Evolutionary conservation across 2,888 invertebrate genomes (phyloP).

Genomic region (Aspidapion aeneum): DNA sequence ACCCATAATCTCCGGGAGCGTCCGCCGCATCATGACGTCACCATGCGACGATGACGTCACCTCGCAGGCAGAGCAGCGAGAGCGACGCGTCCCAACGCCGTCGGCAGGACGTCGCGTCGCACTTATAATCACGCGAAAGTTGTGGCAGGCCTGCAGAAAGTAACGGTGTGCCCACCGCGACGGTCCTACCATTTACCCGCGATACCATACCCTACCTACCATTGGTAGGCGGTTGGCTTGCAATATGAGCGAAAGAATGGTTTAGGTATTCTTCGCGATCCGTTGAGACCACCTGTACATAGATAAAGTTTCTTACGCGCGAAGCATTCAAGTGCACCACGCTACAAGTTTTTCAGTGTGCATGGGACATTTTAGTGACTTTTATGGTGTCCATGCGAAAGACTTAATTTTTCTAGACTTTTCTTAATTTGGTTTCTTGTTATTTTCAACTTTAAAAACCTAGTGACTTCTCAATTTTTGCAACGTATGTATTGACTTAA

Average conservation of each 20-base stretch:
- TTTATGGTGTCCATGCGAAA: too few relatives aligned
- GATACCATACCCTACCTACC: background rate
- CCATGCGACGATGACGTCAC: conserved; percentile 23
- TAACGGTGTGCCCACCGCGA: conserved; percentile 23
- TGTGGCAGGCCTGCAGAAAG: conserved; percentile 27
- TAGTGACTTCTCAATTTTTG: too few relatives aligned
- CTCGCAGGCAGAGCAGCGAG: too few relatives aligned
- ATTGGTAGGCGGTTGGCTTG: background rate
- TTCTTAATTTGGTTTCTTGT: too few relatives aligned
- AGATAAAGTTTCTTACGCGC: background rate
- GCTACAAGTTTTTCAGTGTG: too few relatives aligned
- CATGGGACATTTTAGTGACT: too few relatives aligned
- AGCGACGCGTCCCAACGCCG: conserved; percentile 21
- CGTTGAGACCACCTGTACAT: conserved; percentile 1
- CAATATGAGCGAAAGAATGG: background rate
- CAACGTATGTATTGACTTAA: too few relatives aligned
- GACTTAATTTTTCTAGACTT: too few relatives aligned
- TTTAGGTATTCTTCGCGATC: background rate
- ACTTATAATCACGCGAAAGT: conserved; percentile 24
- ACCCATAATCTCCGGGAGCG: conserved; percentile 1
- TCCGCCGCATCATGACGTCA: conserved; percentile 21
- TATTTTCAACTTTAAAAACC: too few relatives aligned
- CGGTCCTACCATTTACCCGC: too few relatives aligned
- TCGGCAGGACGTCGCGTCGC: conserved; percentile 20
- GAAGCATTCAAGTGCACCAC: too few relatives aligned